Conservation (phyloP, 2,113 vertebrate species). For the Callorhinus ursinus region DNA sequence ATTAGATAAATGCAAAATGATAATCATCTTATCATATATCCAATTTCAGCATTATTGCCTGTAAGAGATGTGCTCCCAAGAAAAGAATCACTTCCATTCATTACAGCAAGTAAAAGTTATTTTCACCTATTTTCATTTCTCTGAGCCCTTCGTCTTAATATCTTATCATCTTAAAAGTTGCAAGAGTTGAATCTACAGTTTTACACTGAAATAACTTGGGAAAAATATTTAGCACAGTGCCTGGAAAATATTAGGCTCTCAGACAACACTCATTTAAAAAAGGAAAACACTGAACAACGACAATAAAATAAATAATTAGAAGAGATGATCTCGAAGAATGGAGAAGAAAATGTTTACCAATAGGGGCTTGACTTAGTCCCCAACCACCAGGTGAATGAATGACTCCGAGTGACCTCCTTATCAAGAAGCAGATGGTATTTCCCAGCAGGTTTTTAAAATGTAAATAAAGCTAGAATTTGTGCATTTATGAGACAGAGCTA, state of each 20-base stretch:
- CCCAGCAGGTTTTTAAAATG: background rate
- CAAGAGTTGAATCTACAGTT: slow-evolving; percentile 58
- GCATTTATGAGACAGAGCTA: background rate
- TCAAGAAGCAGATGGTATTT: background rate
- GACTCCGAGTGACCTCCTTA: background rate
- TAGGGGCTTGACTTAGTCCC: background rate
- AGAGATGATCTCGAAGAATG: background rate
- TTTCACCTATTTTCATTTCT: slow-evolving; percentile 52
- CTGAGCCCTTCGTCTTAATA: slow-evolving; percentile 59
- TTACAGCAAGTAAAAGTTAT: slow-evolving; percentile 49
- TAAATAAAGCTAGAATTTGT: background rate
- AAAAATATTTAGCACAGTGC: slow-evolving; percentile 13
- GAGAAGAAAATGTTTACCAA: background rate
- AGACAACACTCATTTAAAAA: background rate
- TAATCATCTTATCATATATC: slow-evolving; percentile 60
- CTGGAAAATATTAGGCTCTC: slow-evolving; percentile 29
- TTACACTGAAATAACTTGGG: slow-evolving; percentile 36
- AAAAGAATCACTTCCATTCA: slow-evolving; percentile 59
- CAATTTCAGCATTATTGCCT: slow-evolving; percentile 47
- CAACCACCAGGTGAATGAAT: background rate
- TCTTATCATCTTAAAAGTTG: slow-evolving; percentile 57
- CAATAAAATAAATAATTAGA: slow-evolving; percentile 36
- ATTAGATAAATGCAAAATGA: slow-evolving; percentile 36
- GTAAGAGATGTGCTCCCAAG: slow-evolving; percentile 23
- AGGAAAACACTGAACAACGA: background rate